Conservation (phyloP, 2,113 vertebrate species). For the Rallus limicola region DNA sequence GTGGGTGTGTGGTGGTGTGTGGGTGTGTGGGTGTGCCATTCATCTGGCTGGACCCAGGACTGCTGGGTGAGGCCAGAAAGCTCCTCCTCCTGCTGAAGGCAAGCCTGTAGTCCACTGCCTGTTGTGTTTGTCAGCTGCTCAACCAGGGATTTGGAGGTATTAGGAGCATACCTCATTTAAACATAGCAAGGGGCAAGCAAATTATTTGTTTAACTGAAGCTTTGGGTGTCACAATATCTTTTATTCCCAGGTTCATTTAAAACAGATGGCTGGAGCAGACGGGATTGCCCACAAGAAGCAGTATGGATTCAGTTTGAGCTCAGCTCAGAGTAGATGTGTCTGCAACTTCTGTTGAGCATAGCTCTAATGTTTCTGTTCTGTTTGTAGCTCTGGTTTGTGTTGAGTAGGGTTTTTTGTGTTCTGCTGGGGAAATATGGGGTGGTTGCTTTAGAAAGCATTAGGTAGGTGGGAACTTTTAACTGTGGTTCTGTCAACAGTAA, state of each 20-base stretch:
- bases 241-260: not conserved
- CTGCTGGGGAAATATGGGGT: not conserved
- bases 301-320: not conserved
- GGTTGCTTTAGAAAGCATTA: not conserved
- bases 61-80: not conserved
- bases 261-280: not conserved
- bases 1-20: not conserved
- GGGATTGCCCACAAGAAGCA: not conserved
- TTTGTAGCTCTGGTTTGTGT: not conserved
- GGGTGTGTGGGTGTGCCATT: not conserved
- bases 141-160: not conserved
- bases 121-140: not conserved
- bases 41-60: accelerated
- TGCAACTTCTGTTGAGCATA: not conserved
- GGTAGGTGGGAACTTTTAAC: not conserved
- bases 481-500: not conserved
- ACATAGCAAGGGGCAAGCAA: not conserved
- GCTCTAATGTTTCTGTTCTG: not conserved
- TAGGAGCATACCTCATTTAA: not conserved
- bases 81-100: not conserved
- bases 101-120: not conserved
- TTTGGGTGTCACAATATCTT: not conserved
- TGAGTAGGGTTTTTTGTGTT: not conserved
- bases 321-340: not conserved
- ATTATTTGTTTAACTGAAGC: conserved; percentile 9